phyloP scores from a whole-genome alignment of 23 tunicate genomes.

The Halocynthia aurantium region DNA sequence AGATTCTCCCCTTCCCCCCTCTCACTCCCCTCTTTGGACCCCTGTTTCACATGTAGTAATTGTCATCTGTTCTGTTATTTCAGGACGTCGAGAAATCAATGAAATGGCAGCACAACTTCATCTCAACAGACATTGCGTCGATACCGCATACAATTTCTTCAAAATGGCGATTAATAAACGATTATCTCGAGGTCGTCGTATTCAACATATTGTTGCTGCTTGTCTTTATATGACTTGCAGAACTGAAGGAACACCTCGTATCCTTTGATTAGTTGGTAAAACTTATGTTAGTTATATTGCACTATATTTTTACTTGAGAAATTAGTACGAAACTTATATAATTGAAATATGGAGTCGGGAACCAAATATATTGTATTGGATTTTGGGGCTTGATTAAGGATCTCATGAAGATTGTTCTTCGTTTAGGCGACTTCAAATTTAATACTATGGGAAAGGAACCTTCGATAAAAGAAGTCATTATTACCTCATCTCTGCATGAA shows the following conservation, averaged over 20 bases:
- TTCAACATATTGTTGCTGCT: conserved; percentile 86
- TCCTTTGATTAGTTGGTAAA: conserved; percentile 33
- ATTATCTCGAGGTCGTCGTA: conserved; percentile 69
- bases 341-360: too few relatives aligned
- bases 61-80: not conserved
- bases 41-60: not conserved
- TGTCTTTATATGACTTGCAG: conserved; percentile 94
- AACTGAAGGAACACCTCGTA: conserved; percentile 85
- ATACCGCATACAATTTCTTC: conserved; percentile 78
- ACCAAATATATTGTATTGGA: too few relatives aligned
- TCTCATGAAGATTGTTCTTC: too few relatives aligned
- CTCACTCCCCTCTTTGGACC: not conserved
- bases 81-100: conserved; percentile 57
- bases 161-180: conserved; percentile 86
- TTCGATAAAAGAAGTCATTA: too few relatives aligned
- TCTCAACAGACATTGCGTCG: conserved; percentile 74
- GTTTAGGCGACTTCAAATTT: not conserved
- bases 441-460: not conserved
- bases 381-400: too few relatives aligned
- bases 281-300: not conserved
- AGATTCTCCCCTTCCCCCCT: not conserved
- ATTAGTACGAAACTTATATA: too few relatives aligned
- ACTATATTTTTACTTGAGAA: too few relatives aligned
- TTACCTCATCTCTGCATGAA: too few relatives aligned
- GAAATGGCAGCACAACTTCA: conserved; percentile 67